Evolutionary conservation across 30 jellyfish, hydroid and myxozoan genomes (phyloP), one percentile per base, ranked within the genome.

Genomic region (Aurelia aurita): DNA sequence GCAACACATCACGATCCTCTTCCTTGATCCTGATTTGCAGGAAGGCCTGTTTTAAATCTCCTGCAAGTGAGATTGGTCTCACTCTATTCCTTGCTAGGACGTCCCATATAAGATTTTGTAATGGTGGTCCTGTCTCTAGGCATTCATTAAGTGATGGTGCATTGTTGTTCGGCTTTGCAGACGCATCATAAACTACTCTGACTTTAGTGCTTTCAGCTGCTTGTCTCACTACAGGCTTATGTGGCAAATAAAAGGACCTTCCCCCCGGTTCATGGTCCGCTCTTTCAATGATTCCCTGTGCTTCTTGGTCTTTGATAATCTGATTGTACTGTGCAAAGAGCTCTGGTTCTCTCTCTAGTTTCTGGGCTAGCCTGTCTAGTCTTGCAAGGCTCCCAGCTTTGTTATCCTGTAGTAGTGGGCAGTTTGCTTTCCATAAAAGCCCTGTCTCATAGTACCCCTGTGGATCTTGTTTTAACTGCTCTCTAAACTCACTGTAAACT

Each of bases 181-280:
- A n/a, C n/a, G n/a, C n/a, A 54, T 69, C 90, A 72, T 46, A 84
- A 21, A 84, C 94, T 11, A 69, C 44, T 59, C 90, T 58, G 59
- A 89, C 72, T 34, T 89, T 81, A 26, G 86, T 82, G 58, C 92
- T 81, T 55, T 80, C 95, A 15, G 97, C 97, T 20, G 43, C 64
- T 58, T 81, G 54, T 45, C 87, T 51, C 26, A 89, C 58, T 44
- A 73, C 91, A 10, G 96, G 87, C 44, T 26, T 76, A 55, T 70
- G 97, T 45, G 95, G 90, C 12, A 88, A 47, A 28, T 69, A 88
- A 64, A 80, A 88, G 53, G 35, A 1, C 51, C 73, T 69, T 55
- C 91, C 91, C 54, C 19, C 58, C 44, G 61, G 79, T 28, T 58
- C 80, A 27, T 44, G 31, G 29, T 8, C 19, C 72, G 44, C 90